Percentiles rank a stretch among this genome's conserved stretches.
These are phyloP conservation scores for Gadopsis bispinosus DNA, from an alignment of 2,797 vertebrate species.

Conservation along the genomic window DNA sequence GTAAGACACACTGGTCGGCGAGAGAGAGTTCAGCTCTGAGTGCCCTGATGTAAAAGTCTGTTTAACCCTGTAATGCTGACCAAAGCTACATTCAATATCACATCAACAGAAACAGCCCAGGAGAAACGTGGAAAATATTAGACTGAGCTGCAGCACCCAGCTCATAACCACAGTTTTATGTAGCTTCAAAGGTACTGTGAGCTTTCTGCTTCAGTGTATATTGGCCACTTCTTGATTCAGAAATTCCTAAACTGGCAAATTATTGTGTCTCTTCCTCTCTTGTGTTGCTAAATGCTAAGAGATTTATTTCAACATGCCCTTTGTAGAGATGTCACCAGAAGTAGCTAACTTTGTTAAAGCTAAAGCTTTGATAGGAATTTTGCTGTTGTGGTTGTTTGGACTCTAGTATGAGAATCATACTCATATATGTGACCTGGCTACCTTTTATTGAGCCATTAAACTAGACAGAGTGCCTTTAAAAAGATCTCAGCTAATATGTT, in stretches of 20 bases:
- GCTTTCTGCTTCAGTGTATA: background rate
- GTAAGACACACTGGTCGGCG: background rate
- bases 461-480: background rate
- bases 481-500: background rate
- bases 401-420: background rate
- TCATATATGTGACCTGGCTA: background rate
- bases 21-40: background rate
- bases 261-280: background rate
- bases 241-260: background rate
- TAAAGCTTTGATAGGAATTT: background rate
- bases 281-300: background rate
- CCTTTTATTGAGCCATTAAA: background rate
- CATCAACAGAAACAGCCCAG: background rate
- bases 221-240: background rate
- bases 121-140: slow-evolving; percentile 20
- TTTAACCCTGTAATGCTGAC: background rate
- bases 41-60: background rate
- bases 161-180: slow-evolving; percentile 4
- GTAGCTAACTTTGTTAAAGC: background rate
- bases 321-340: background rate
- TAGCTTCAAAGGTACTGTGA: background rate
- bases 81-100: slow-evolving; percentile 3
- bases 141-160: background rate
- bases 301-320: background rate
- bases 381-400: background rate